Evolutionary conservation across 2,797 vertebrate genomes (phyloP).

Genomic region (Darevskia mixta): DNA sequence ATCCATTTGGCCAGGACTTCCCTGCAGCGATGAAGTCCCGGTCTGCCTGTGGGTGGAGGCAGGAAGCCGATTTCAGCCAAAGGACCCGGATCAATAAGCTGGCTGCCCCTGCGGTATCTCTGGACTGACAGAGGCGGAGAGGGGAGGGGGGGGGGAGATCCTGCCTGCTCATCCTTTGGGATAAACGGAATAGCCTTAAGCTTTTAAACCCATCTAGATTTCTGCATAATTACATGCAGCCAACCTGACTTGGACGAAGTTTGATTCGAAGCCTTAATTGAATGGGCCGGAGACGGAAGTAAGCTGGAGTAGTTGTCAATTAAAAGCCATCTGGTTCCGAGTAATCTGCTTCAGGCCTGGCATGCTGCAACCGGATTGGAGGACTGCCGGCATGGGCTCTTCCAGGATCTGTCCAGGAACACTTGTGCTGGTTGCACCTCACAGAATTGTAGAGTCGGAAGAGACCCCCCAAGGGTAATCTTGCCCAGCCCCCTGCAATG

Average conservation of each 20-base stretch:
- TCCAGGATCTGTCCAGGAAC: neutral
- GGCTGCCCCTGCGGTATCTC: neutral
- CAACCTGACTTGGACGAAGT: conserved; percentile 49
- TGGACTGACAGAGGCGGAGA: neutral
- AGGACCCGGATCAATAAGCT: neutral
- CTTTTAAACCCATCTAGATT: conserved; percentile 49
- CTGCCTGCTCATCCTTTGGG: neutral
- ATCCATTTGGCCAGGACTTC: neutral
- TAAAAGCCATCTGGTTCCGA: conserved; percentile 67
- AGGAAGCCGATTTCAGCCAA: neutral
- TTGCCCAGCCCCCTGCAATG: neutral
- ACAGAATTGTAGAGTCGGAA: too few relatives aligned
- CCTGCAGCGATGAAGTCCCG: neutral
- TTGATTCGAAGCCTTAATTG: conserved; percentile 60
- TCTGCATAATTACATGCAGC: conserved; percentile 54
- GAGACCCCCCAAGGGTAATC: neutral
- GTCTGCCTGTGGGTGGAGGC: neutral
- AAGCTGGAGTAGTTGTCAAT: conserved; percentile 54
- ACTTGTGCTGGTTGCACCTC: too few relatives aligned
- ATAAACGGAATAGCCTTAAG: conserved; percentile 51
- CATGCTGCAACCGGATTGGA: neutral
- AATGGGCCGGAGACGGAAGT: conserved; percentile 14
- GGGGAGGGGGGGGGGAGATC: neutral
- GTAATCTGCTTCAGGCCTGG: conserved; percentile 52
- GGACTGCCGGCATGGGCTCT: neutral